A percentile compares a stretch with the other conserved stretches of the same genome.
Evolutionary conservation across 2,797 vertebrate species (phyloP).

Genomic region (Melopsittacus undulatus): DNA sequence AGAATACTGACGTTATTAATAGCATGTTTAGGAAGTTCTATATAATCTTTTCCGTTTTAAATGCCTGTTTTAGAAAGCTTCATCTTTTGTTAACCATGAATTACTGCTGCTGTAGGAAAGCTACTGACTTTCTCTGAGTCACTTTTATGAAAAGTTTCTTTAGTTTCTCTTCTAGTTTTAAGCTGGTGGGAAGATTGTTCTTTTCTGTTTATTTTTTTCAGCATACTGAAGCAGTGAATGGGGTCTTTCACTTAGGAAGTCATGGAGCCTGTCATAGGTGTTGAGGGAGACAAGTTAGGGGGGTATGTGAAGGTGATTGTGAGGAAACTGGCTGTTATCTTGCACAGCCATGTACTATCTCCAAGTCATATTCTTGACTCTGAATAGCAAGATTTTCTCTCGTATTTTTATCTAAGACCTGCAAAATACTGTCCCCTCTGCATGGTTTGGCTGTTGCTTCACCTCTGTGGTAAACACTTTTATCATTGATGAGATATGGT

Average conservation of each 20-base stretch:
- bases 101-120: not conserved
- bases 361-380: not conserved
- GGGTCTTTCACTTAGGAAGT: not conserved
- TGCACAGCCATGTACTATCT: not conserved
- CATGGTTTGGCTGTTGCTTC: not conserved
- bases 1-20: not conserved
- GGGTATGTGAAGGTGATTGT: not conserved
- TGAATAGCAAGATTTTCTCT: not conserved
- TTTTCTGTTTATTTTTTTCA: not conserved
- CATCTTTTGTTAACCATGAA: not conserved
- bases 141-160: not conserved
- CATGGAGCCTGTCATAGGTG: not conserved
- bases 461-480: not conserved
- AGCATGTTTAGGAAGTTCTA: not conserved
- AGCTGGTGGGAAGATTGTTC: not conserved
- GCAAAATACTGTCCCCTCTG: not conserved
- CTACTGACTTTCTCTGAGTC: not conserved
- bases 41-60: not conserved
- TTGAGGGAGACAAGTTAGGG: not conserved
- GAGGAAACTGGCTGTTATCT: not conserved
- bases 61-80: not conserved
- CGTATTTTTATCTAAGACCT: not conserved
- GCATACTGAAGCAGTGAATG: not conserved
- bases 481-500: not conserved
- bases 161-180: not conserved